Evolutionary conservation across 2,113 vertebrate genomes (phyloP).

Genomic region (Rattus rattus): DNA sequence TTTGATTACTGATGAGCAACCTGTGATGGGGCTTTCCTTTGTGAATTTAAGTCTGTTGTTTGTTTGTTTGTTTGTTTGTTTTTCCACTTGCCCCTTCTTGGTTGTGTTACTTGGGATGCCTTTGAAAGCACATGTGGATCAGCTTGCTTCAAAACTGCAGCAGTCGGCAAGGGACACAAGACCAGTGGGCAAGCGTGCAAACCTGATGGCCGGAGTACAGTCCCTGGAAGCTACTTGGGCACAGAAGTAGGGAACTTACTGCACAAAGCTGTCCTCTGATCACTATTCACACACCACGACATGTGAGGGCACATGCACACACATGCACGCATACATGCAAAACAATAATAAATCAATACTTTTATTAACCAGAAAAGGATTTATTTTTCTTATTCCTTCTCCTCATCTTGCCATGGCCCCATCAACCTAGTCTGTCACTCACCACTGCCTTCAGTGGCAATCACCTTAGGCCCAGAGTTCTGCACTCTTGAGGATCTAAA

Average conservation of each 20-base stretch:
- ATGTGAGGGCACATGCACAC: background rate
- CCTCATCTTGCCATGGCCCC: background rate
- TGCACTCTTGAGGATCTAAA: background rate
- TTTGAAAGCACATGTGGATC: background rate
- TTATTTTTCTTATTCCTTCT: background rate
- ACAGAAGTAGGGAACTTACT: too few species aligned
- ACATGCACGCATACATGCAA: too few species aligned
- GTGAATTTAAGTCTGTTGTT: background rate
- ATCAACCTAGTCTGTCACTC: background rate
- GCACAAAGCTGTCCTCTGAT: too few species aligned
- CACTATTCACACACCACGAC: too few species aligned
- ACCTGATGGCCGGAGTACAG: background rate
- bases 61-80: background rate
- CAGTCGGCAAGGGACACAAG: too few species aligned
- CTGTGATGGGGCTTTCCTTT: background rate
- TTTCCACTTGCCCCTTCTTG: background rate
- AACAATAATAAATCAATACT: background rate
- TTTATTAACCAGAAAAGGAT: background rate
- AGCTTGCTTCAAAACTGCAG: background rate
- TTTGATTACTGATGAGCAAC: background rate
- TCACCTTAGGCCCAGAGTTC: background rate
- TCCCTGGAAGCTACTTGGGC: background rate
- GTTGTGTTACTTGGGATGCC: background rate
- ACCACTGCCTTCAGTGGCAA: background rate
- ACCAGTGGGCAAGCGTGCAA: too few species aligned